phyloP scores from a whole-genome alignment of 2,113 vertebrate species.

The Cisticola juncidis region DNA sequence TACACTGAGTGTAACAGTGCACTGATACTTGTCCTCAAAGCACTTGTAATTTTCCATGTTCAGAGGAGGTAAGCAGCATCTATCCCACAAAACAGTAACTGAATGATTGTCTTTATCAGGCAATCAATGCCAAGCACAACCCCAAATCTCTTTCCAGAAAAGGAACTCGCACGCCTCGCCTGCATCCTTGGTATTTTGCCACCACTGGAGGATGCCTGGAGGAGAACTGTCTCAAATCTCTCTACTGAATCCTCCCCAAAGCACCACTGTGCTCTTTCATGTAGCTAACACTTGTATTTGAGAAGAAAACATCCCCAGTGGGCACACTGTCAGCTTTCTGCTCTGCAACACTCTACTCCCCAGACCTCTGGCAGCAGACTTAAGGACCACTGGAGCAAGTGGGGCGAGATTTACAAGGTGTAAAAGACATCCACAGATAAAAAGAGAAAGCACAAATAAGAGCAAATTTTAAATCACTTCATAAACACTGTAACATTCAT shows the following conservation, averaged over 20 bases:
- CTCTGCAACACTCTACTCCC: not conserved
- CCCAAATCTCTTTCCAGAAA: not conserved
- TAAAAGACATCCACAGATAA: not conserved
- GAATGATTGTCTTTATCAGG: not conserved
- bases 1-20: not conserved
- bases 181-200: not conserved
- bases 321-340: not conserved
- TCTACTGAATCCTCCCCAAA: not conserved
- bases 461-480: not conserved
- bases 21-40: not conserved
- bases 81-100: not conserved
- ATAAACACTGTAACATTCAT: not conserved
- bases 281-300: not conserved
- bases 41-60: not conserved
- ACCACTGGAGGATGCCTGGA: not conserved
- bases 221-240: not conserved
- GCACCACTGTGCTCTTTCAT: not conserved
- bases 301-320: conserved; percentile 14
- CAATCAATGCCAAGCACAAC: not conserved
- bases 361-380: not conserved
- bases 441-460: not conserved
- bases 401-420: not conserved
- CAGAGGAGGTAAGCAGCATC: not conserved
- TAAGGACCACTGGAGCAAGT: not conserved
- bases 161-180: rapidly evolving